phyloP scores from a whole-genome alignment of 2,113 vertebrate genomes.

The Semnornis frantzii region DNA sequence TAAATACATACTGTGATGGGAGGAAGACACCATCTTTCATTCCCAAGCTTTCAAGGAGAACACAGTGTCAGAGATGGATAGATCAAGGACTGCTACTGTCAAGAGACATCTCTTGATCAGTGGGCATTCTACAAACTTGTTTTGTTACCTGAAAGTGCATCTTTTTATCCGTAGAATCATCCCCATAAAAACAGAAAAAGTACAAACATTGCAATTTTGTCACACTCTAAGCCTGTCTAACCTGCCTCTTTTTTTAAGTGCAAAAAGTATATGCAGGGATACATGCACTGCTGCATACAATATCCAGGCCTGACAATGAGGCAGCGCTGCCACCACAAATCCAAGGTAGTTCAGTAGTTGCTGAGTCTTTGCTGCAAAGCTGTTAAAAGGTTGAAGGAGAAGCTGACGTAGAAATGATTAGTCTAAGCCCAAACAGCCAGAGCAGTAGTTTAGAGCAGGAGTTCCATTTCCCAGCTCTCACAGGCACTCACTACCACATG shows the following conservation, averaged over 20 bases:
- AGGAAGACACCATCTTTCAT: slow-evolving; percentile 6
- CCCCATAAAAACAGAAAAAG: slow-evolving; percentile 34
- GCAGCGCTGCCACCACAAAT: not conserved
- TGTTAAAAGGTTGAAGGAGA: not conserved
- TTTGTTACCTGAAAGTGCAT: slow-evolving; percentile 48
- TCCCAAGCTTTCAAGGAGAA: not conserved
- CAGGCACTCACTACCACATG: not conserved
- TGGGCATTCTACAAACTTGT: slow-evolving; percentile 6
- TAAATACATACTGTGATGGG: not conserved
- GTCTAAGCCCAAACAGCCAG: not conserved
- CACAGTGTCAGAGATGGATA: not conserved
- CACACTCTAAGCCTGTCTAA: not conserved
- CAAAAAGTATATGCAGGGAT: slow-evolving; percentile 2
- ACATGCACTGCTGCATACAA: not conserved
- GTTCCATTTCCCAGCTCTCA: not conserved
- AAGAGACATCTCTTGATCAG: not conserved
- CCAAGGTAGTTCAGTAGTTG: not conserved
- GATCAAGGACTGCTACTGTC: not conserved
- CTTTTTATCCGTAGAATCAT: slow-evolving; percentile 36
- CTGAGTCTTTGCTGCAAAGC: not conserved
- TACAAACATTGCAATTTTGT: slow-evolving; percentile 37
- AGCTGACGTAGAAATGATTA: not conserved
- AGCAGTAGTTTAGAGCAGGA: not conserved
- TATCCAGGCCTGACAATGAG: not conserved
- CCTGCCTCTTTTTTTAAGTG: slow-evolving; percentile 45